Evolutionary conservation across 1,140 invertebrate species (phyloP), one percentile per base, ranked within the genome.

Genomic region (Capitella teleta): DNA sequence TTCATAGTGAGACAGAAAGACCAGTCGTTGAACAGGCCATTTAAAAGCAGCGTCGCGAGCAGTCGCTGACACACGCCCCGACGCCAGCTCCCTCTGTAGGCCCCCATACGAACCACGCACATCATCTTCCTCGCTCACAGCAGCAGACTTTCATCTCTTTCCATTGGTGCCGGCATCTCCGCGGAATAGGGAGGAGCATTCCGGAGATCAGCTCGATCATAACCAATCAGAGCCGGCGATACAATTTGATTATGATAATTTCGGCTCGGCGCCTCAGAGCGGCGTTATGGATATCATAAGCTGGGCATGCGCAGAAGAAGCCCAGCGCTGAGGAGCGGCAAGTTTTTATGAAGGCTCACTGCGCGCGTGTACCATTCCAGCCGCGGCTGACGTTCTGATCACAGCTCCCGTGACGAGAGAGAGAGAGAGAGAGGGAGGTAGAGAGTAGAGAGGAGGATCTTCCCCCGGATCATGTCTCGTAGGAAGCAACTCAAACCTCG

Each of bases 251-350:
- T 40, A 40, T 40, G 38, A 40, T 40, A 40, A 40, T 40, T 24
- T 18, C n/a, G 38, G 19, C 16, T 5, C 38, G 5, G 38, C 38
- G 19, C 19, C 38, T 24, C 8, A 19, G 19, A 14, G 19, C 10
- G 38, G 14, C 38, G 38, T 40, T 40, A 40, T 40, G 19, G 38
- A 40, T 40, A 40, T 40, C 38, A 40, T 40, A 40, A 40, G 19
- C 25, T 18, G 38, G 25, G 38, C 38, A 40, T 40, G 38, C 38
- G 38, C 38, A 40, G 38, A 40, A 24, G 4, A 24, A 19, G n/a
- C n/a, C n/a, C n/a, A n/a, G n/a, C n/a, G n/a, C n/a, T n/a, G n/a
- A n/a, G n/a, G n/a, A n/a, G n/a, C n/a, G n/a, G n/a, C n/a, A n/a
- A n/a, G n/a, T n/a, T n/a, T n/a, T n/a, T n/a, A n/a, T n/a, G n/a